Evolutionary conservation across 2,888 invertebrate genomes (phyloP), one percentile per base, ranked within the genome.

Genomic region (Opisthograptis luteolata): DNA sequence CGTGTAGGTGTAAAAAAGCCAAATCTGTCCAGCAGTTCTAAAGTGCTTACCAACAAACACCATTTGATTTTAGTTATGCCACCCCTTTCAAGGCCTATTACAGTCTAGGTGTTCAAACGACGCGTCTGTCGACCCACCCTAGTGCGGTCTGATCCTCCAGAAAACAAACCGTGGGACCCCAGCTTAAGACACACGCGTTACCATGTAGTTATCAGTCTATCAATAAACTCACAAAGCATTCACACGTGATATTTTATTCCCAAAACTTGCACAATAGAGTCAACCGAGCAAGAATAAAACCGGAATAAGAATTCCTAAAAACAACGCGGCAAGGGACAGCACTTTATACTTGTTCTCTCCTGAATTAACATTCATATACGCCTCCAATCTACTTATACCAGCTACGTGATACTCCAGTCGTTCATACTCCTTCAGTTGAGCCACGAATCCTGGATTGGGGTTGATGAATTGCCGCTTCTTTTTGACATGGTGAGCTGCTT

Each of bases 391-490:
- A 1, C 81, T 76, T n/a, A 83, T 71, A 0, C 82, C 80, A 9
- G 70, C 81, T 2, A 89, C 82, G 32, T 87, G 81, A 41, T 88
- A 90, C 36, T 81, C 78, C 43, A 82, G 30, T 8, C 75, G 62
- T 28, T 86, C 71, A 49, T 86, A 90, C 77, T 98, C 97, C 64
- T 95, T 90, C 64, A 98, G 90, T 85, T 98, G 98, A 10, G 94
- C 96, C 93, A 98, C 95, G 87, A 98, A 98, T 79, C 98, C 98
- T 51, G 98, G 92, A 84, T 98, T 98, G 1, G 98, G 98, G 48
- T 98, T 97, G 70, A 98, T 98, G 77, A 98, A 98, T 52, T 95
- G 93, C 39, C 98, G 92, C 49, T 95, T 94, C 60, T 94, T 93
- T 78, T 97, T 96, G 46, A 98, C 98, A 75, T 95, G 93, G 68